Conservation (phyloP, 2,113 vertebrate genomes). For the Chauna torquata region DNA sequence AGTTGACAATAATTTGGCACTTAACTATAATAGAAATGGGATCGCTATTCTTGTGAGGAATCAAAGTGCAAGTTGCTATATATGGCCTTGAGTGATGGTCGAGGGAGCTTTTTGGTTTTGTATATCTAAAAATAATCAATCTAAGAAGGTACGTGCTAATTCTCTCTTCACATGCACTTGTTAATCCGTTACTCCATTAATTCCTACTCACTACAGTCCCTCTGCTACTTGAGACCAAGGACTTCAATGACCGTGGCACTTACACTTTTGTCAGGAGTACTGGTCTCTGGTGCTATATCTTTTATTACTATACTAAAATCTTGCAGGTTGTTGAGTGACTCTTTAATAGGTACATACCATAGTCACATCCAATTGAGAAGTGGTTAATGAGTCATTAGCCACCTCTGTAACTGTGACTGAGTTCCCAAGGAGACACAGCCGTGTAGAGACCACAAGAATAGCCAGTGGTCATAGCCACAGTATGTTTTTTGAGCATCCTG, state of each 20-base stretch:
- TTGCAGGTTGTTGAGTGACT: background rate
- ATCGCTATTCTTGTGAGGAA: background rate
- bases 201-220: background rate
- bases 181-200: background rate
- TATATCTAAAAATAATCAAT: background rate
- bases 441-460: background rate
- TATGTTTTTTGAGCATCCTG: background rate
- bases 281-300: background rate
- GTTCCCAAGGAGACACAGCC: background rate
- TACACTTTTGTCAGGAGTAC: background rate
- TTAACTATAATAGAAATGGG: background rate
- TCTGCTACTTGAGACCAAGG: background rate
- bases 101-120: background rate
- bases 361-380: background rate
- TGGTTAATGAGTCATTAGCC: background rate
- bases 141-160: background rate
- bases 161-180: background rate
- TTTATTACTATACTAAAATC: background rate
- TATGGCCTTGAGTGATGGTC: background rate
- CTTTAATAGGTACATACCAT: background rate
- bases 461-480: rapidly evolving
- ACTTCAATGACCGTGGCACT: background rate
- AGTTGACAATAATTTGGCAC: background rate
- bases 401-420: background rate
- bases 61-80: background rate